phyloP scores from a whole-genome alignment of 2,888 invertebrate genomes.

The Rugalucina vietnamica region DNA sequence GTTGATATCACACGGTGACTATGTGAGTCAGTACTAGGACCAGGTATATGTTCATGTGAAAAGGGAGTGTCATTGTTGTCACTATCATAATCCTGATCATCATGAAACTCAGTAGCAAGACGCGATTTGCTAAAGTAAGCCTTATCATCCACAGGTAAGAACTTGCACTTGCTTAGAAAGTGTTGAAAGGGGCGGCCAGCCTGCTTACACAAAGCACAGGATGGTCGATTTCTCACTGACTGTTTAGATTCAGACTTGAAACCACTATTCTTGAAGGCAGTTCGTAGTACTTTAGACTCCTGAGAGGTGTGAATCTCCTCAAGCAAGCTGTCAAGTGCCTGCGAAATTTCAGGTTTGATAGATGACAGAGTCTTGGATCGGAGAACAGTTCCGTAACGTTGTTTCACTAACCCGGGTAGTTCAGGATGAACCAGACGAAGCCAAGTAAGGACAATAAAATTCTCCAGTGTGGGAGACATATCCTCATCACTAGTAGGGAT shows the following conservation, averaged over 20 bases:
- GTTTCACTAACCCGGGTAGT: slow-evolving; percentile 57
- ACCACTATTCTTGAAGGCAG: background rate
- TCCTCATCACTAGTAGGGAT: slow-evolving; percentile 43
- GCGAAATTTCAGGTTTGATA: too few relatives aligned
- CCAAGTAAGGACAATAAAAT: slow-evolving; percentile 51
- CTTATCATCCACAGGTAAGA: background rate
- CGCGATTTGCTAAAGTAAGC: background rate
- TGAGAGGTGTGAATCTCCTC: background rate
- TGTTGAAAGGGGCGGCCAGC: slow-evolving; percentile 5
- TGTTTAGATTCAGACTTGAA: background rate
- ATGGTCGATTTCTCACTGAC: background rate
- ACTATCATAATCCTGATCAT: background rate
- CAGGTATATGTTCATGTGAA: background rate
- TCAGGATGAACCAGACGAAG: slow-evolving; percentile 52
- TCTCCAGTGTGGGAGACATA: slow-evolving; percentile 53
- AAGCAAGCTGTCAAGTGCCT: slow-evolving; percentile 30
- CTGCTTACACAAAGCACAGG: slow-evolving; percentile 45
- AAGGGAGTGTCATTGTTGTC: background rate
- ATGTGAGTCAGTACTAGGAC: background rate
- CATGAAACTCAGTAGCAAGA: background rate
- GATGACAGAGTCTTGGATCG: slow-evolving; percentile 47
- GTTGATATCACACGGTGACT: background rate
- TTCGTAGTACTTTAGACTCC: background rate
- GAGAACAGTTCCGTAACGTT: slow-evolving; percentile 59
- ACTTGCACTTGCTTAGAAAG: background rate